Base-by-base conservation (phyloP, 2,888 invertebrate species). In the Mythimna pallens region DNA sequence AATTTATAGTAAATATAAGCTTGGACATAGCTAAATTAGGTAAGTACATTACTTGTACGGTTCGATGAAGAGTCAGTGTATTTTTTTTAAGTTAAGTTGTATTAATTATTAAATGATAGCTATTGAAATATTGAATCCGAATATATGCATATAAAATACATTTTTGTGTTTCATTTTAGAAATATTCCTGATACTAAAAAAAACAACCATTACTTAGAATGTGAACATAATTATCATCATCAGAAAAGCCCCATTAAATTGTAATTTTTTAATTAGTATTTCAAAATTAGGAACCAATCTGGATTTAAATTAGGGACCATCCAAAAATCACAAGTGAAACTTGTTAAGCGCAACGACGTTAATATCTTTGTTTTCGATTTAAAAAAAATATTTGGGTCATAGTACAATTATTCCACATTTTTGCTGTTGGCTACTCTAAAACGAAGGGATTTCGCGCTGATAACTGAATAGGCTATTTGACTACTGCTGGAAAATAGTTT, bases 91-190 rank as follows among this genome's bases (percentile, higher is more conserved):
- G 85, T 95, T 95, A 94, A 95, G 93, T 94, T 95, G 92, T 94
- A 94, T 91, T 94, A 93, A 94, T 94, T 94, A 93, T 80, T 85
- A 82, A 78, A 89, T 94, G 92, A 95, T 96, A 96, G 94, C 91
- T 95, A 95, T 94, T 94, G 94, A 95, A 94, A 94, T 95, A 95
- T 94, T 95, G 93, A 95, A 95, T 94, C 95, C 93, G 94, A 96
- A 95, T 96, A 96, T 96, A 96, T 95, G 94, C 95, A 94, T 95
- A 95, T 94, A 95, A 94, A 96, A 95, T 94, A 92, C 92, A 93
- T 69, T 77, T 74, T 36, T 34, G 91, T 87, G 89, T 93, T 93
- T 93, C 82, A 91, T 92, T 93, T 88, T 55, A 14, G n/a, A 34
- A 4, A 5, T 9, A n/a, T 34, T 52, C 58, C 50, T 40, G 8